A percentile compares a stretch with the other conserved stretches of the same genome.
Evolutionary conservation across 2,888 invertebrate species (phyloP).

Genomic region (Callinectes sapidus): DNA sequence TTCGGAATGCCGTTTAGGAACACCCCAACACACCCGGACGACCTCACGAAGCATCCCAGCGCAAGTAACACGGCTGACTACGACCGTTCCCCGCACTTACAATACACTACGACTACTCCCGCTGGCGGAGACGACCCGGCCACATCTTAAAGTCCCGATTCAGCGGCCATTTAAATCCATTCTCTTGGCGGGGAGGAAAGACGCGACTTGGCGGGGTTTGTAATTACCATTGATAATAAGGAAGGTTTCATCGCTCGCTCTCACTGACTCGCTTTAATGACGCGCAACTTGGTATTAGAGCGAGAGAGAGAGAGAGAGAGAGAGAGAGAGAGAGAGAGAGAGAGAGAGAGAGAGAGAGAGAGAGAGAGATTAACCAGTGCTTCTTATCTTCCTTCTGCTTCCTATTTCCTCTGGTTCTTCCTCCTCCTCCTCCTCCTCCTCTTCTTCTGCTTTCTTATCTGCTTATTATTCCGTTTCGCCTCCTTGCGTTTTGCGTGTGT

Average conservation of each 20-base stretch:
- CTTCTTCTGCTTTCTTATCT: background rate
- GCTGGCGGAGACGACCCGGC: background rate
- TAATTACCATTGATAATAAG: background rate
- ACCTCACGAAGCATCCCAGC: background rate
- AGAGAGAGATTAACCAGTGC: background rate
- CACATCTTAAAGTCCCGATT: background rate
- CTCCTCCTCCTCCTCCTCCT: background rate
- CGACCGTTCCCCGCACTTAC: constrained; percentile 1
- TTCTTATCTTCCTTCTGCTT: background rate
- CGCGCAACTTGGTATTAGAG: constrained; percentile 24
- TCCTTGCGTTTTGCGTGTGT: constrained; percentile 6
- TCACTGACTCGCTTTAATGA: background rate
- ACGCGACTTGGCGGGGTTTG: background rate
- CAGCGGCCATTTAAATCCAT: background rate
- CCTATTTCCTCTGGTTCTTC: background rate
- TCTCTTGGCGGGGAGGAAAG: background rate
- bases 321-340: background rate
- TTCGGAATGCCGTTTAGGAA: background rate
- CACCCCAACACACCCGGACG: background rate
- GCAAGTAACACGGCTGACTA: background rate
- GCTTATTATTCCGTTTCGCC: background rate
- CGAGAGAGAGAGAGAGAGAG: constrained; percentile 10
- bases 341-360: background rate
- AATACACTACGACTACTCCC: background rate
- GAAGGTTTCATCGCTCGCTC: background rate